Evolutionary conservation across 2,888 invertebrate species (phyloP), one percentile per base, ranked within the genome.

Genomic region (Parapristionchus giblindavisi): DNA sequence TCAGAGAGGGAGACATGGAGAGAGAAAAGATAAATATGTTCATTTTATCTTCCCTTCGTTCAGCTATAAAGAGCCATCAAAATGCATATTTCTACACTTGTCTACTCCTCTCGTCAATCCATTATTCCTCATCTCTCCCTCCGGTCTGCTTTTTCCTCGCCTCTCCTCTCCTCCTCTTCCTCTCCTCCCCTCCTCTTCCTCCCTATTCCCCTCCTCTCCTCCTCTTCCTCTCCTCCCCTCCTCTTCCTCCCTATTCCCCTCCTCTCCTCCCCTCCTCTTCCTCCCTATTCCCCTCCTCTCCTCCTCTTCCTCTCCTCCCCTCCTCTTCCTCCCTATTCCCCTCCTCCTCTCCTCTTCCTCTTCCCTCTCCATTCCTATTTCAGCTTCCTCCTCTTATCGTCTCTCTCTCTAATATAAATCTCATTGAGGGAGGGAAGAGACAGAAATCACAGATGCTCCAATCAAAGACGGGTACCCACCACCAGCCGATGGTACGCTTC

Each of bases 401-500:
- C 6, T 6, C 56, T 24, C 52, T 38, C 61, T 34, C 17, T n/a
- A 32, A 51, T 68, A 52, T 36, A 43, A 11, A 48, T 48, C 21
- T 48, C 21, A 48, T 48, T 21, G 14, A 14, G 48, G 48, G 14
- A 48, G 11, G 21, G 14, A 14, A 21, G 11, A 48, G 48, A 14
- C 48, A 48, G 21, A 21, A 21, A 48, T 11, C 21, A 21, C 48
- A 48, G 48, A 52, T 52, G 51, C 51, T 52, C 52, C 52, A 65
- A 40, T 43, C 40, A 40, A 43, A 29, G 48, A 65, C 63, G 63
- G 63, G 63, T 65, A 65, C 43, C 63, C 63, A 65, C 63, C 63
- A 65, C 63, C 63, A 65, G 63, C 63, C 63, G 43, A 43, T 43
- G 63, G 63, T 65, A 1, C 2, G 63, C 21, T 29, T 43, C 6